phyloP scores from a whole-genome alignment of 2,888 invertebrate species.

The Xestia rhomboidea region DNA sequence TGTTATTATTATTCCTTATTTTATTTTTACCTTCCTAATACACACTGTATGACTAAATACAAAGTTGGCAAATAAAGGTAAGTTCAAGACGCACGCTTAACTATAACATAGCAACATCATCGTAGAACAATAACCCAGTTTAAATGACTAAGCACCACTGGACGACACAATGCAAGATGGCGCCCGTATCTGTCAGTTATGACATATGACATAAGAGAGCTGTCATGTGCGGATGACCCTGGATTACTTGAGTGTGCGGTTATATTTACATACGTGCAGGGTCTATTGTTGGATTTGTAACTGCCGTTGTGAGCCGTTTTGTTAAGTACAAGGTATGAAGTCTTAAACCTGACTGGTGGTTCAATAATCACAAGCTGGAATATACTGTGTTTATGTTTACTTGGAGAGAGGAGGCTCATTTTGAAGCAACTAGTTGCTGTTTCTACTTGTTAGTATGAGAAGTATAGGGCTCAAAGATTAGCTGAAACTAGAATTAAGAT shows the following conservation, averaged over 20 bases:
- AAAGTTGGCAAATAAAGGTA: background rate
- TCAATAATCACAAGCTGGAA: background rate
- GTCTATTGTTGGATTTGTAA: constrained; percentile 21
- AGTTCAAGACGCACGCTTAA: background rate
- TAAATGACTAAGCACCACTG: constrained; percentile 29
- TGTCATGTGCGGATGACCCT: constrained; percentile 50
- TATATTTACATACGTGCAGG: background rate
- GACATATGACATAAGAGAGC: constrained; percentile 37
- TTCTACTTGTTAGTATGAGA: background rate
- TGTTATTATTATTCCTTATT: background rate
- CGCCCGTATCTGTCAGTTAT: constrained; percentile 37
- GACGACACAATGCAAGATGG: constrained; percentile 23
- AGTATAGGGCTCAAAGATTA: background rate
- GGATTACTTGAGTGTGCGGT: constrained; percentile 35
- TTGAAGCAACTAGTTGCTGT: background rate
- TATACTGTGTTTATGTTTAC: background rate
- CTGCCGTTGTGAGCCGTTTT: background rate
- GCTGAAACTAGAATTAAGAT: no score
- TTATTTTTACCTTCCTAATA: background rate
- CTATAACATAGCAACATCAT: background rate
- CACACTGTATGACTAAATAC: background rate
- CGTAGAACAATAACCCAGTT: constrained; percentile 31
- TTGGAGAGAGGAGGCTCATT: background rate
- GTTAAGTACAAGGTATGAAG: constrained; percentile 1
- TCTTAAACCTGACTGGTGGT: background rate